Percentiles rank a stretch among this genome's conserved stretches.
phyloP scores from a whole-genome alignment of 2,113 vertebrate genomes.

The Cyanoliseus patagonus region DNA sequence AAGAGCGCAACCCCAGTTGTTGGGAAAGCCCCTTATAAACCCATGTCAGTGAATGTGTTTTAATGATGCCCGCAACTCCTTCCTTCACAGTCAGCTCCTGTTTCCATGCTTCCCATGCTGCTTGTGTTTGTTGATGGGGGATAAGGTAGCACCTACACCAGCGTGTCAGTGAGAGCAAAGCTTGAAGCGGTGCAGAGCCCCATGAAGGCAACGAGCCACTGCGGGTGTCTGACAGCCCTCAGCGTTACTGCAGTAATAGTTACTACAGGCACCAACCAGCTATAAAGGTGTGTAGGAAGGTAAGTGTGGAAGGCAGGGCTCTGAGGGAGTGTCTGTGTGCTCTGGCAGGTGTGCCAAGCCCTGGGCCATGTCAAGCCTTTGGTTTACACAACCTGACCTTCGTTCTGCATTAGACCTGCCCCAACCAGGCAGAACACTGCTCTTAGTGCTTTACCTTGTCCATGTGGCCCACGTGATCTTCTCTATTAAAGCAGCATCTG shows the following conservation, averaged over 20 bases:
- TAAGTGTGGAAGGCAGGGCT: fast-evolving
- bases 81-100: fast-evolving
- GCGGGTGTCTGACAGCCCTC: not conserved
- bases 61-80: not conserved
- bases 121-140: not conserved
- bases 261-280: not conserved
- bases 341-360: not conserved
- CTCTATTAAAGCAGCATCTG: constrained; percentile 79
- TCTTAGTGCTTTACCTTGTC: constrained; percentile 83
- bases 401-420: not conserved
- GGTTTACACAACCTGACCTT: not conserved
- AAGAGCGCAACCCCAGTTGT: not conserved
- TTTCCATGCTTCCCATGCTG: not conserved
- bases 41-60: fast-evolving
- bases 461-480: constrained; percentile 98
- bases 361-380: not conserved
- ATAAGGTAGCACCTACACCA: not conserved
- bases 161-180: not conserved
- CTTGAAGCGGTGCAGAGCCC: not conserved
- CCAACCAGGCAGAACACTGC: not conserved
- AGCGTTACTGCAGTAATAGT: not conserved
- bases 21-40: not conserved
- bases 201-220: fast-evolving
- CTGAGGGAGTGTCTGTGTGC: not conserved
- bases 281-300: not conserved